Conservation (phyloP, 2,113 vertebrate genomes). For the Dasyurus viverrinus region DNA sequence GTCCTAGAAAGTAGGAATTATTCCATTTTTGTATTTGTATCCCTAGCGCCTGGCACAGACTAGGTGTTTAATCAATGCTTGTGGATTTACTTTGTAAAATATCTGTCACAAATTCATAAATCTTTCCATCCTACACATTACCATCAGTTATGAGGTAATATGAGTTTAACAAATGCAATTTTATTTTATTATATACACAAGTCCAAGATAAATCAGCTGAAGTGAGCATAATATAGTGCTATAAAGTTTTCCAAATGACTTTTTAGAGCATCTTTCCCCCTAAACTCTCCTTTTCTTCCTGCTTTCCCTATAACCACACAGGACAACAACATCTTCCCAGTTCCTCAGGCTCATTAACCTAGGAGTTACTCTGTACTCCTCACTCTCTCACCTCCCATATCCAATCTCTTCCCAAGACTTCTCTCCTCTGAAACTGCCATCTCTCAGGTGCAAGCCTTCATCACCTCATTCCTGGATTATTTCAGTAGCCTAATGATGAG, state of each 20-base stretch:
- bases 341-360: not conserved
- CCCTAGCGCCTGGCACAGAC: not conserved
- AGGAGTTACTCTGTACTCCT: not conserved
- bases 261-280: not conserved
- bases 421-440: not conserved
- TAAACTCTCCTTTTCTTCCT: not conserved
- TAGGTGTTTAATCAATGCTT: not conserved
- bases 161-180: not conserved
- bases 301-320: not conserved
- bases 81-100: not conserved
- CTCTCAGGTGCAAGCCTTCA: not conserved
- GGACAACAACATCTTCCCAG: not conserved
- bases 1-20: not conserved
- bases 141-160: not conserved
- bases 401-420: not conserved
- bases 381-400: not conserved
- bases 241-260: not conserved
- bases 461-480: not conserved
- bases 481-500: not conserved
- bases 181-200: not conserved
- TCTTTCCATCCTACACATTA: not conserved
- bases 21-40: not conserved
- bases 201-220: not conserved
- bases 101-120: not conserved
- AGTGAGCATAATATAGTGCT: not conserved